Conservation (phyloP, 2,113 vertebrate genomes). For the Perognathus longimembris region DNA sequence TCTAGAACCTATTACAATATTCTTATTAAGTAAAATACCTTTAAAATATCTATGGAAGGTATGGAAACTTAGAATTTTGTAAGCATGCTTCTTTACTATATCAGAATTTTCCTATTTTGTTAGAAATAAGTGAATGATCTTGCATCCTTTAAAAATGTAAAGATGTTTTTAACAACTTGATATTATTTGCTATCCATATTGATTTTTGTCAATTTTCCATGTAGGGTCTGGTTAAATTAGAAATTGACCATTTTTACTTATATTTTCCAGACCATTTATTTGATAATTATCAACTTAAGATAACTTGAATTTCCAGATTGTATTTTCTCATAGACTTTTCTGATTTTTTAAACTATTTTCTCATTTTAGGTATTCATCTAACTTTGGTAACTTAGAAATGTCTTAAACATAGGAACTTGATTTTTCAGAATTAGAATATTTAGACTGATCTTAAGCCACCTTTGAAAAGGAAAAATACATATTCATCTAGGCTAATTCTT, state of each 20-base stretch:
- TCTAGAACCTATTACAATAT: constrained; percentile 43
- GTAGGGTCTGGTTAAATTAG: constrained; percentile 54
- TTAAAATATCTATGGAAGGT: constrained; percentile 25
- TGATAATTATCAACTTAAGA: constrained; percentile 10
- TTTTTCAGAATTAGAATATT: constrained; percentile 65
- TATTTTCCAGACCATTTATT: constrained; percentile 41
- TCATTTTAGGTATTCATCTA: constrained; percentile 11
- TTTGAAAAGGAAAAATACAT: constrained; percentile 6
- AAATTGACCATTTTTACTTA: constrained; percentile 42
- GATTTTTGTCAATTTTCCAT: neutral
- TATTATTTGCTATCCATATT: constrained; percentile 42
- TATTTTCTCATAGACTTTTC: neutral
- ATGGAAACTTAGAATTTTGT: constrained; percentile 41
- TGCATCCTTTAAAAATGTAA: constrained; percentile 23
- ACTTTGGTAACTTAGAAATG: constrained; percentile 39
- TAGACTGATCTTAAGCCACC: neutral
- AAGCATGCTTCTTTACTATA: constrained; percentile 19
- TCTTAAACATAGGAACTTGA: constrained; percentile 31
- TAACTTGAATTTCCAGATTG: constrained; percentile 13
- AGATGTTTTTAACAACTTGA: constrained; percentile 28
- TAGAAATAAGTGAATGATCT: constrained; percentile 11
- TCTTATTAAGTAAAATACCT: constrained; percentile 19
- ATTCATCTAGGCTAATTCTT: constrained; percentile 39
- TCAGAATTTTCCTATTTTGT: constrained; percentile 38
- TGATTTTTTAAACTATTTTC: constrained; percentile 43